Evolutionary conservation across 2,888 invertebrate species (phyloP).

Genomic region (Pyrocoelia pectoralis): DNA sequence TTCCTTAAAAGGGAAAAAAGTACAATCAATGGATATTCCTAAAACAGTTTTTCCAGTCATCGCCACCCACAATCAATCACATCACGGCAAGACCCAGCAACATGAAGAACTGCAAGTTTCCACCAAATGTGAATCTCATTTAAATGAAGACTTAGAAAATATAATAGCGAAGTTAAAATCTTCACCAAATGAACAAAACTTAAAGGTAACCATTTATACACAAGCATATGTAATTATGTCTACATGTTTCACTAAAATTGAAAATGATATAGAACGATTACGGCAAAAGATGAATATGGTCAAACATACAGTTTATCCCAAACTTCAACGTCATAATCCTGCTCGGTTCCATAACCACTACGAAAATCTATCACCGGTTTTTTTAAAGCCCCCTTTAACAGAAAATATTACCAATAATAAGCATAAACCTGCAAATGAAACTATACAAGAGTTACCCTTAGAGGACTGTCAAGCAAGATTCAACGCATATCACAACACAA

Average conservation of each 20-base stretch:
- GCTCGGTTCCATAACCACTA: not conserved
- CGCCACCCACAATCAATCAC: not conserved
- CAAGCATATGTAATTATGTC: slow-evolving; percentile 38
- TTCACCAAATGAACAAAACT: slow-evolving; percentile 20
- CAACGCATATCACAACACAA: slow-evolving; percentile 35
- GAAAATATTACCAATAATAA: not conserved
- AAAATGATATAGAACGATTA: slow-evolving; percentile 30
- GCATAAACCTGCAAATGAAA: slow-evolving; percentile 34
- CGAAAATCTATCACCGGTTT: slow-evolving; percentile 11
- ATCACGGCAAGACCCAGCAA: no score
- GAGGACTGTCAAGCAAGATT: slow-evolving; percentile 34
- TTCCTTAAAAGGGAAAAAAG: no score
- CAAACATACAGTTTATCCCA: slow-evolving; percentile 29
- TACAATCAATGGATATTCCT: not conserved
- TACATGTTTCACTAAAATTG: slow-evolving; percentile 40
- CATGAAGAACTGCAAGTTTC: not conserved
- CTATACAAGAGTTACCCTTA: slow-evolving; percentile 32
- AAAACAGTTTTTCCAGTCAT: slow-evolving; percentile 5
- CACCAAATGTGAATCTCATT: not conserved
- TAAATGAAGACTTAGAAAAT: slow-evolving; percentile 33
- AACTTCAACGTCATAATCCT: not conserved
- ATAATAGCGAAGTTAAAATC: slow-evolving; percentile 39
- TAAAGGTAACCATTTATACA: slow-evolving; percentile 21
- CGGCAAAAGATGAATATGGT: slow-evolving; percentile 24
- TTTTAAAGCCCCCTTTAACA: slow-evolving; percentile 14